Evolutionary conservation across 1,140 invertebrate species (phyloP), one percentile per base, ranked within the genome.

Genomic region (Camponotus floridanus): DNA sequence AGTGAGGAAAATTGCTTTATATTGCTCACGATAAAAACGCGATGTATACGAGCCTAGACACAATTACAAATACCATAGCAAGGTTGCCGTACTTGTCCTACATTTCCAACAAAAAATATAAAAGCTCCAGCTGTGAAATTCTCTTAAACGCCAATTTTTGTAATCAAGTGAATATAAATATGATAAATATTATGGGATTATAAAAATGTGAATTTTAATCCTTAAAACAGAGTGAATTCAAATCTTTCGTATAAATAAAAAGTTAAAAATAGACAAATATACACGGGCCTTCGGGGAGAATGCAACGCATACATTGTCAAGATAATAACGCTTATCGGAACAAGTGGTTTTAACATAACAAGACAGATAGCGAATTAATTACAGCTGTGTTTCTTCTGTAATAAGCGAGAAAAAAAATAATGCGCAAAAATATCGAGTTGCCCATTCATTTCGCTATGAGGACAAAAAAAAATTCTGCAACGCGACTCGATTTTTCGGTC

Each of bases 1-100:
- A 86, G 71, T 61, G 61, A 85, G 39, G 76, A 86, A 86, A 86
- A 86, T 86, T 86, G 84, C 74, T 79, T 61, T 79, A 76, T 51
- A 85, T 31, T 21, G 81, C 9, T 51, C 31, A 79, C 51, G 74
- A 80, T 80, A 80, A 80, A 86, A 86, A 61, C 31, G 39, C 76
- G 21, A 68, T n/a, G 18, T 33, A 18, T 45, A 42, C 48, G n/a
- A 67, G 31, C 39, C 39, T 33, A 61, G 55, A 83, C 21, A 74
- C 55, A 61, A 73, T 74, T 73, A 74, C 45, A 26, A 21, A 0
- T 18, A 67, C n/a, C 18, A 13, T n/a, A 8, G n/a, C n/a, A 55
- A 59, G 21, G 26, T 81, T 81, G 21, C 3, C 15, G 21, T 45
- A 26, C n/a, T 21, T 21, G 62, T 11, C 18, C 79, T 48, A 83